phyloP scores from a whole-genome alignment of 2,113 vertebrate genomes.

The Saimiri boliviensis region DNA sequence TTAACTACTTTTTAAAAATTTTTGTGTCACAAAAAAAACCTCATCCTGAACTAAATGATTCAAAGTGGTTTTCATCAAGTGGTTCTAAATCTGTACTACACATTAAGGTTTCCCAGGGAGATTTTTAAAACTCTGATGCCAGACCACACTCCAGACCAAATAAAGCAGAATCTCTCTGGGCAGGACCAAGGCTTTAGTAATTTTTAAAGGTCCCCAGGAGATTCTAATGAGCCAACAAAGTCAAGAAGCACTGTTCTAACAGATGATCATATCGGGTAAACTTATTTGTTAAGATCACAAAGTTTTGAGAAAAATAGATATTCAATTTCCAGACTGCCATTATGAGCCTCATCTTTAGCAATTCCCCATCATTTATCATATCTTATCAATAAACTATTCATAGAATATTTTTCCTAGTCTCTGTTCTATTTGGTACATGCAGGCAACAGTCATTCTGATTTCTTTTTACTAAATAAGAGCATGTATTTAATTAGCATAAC shows the following conservation, averaged over 20 bases:
- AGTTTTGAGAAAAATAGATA: not conserved
- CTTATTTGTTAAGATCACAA: not conserved
- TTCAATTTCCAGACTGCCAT: not conserved
- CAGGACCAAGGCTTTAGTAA: not conserved
- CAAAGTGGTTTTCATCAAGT: not conserved
- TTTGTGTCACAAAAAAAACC: not conserved
- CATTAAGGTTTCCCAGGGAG: not conserved
- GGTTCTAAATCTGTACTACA: not conserved
- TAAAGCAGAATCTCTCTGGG: slow-evolving; percentile 27
- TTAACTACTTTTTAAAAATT: not conserved
- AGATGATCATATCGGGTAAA: not conserved
- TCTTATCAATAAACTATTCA: slow-evolving; percentile 68
- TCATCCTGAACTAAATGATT: not conserved
- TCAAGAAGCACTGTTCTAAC: not conserved
- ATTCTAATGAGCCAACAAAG: not conserved
- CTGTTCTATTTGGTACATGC: slow-evolving; percentile 70
- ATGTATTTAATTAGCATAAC: slow-evolving; percentile 65
- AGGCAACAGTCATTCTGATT: slow-evolving; percentile 69
- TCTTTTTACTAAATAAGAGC: slow-evolving; percentile 70
- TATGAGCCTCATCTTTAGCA: slow-evolving; percentile 60
- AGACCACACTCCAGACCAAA: not conserved
- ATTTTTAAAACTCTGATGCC: not conserved
- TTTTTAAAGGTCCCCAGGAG: not conserved
- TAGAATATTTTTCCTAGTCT: slow-evolving; percentile 47
- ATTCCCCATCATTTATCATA: slow-evolving; percentile 65